phyloP scores from a whole-genome alignment of 2,113 vertebrate genomes.

The Tragulus kanchil region DNA sequence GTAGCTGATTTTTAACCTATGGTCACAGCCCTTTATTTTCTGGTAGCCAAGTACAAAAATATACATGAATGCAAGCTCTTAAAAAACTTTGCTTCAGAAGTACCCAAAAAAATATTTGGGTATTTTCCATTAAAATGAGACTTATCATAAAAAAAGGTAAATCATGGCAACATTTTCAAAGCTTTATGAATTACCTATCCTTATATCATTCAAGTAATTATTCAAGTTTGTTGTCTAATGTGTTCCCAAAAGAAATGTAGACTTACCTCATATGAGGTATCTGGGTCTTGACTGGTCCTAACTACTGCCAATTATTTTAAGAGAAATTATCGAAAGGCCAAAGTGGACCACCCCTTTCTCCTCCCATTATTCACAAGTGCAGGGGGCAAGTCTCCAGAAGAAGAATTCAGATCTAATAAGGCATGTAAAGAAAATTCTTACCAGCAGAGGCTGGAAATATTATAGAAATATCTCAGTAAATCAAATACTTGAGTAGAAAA shows the following conservation, averaged over 20 bases:
- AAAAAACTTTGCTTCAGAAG: constrained; percentile 6
- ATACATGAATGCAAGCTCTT: not conserved
- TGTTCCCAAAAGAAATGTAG: not conserved
- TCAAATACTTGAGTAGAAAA: not conserved
- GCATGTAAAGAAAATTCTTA: not conserved
- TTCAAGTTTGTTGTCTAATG: not conserved
- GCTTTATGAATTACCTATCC: not conserved
- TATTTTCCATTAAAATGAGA: too few relatives aligned
- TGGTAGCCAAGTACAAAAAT: not conserved
- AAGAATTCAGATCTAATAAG: not conserved
- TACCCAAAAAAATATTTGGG: too few relatives aligned
- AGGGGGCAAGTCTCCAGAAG: not conserved
- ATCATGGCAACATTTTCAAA: constrained; percentile 5
- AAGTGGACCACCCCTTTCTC: not conserved
- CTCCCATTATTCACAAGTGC: not conserved
- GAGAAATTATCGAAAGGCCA: not conserved
- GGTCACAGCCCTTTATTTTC: not conserved
- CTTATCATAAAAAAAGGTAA: too few relatives aligned
- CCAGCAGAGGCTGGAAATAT: not conserved
- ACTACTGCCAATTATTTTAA: constrained; percentile 11
- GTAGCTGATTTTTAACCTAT: not conserved
- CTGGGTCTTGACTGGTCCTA: not conserved
- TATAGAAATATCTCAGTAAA: not conserved
- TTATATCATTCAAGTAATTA: constrained; percentile 5
- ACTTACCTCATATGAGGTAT: not conserved